Conservation (phyloP, 2,797 vertebrate species). For the Remorina albescens region DNA sequence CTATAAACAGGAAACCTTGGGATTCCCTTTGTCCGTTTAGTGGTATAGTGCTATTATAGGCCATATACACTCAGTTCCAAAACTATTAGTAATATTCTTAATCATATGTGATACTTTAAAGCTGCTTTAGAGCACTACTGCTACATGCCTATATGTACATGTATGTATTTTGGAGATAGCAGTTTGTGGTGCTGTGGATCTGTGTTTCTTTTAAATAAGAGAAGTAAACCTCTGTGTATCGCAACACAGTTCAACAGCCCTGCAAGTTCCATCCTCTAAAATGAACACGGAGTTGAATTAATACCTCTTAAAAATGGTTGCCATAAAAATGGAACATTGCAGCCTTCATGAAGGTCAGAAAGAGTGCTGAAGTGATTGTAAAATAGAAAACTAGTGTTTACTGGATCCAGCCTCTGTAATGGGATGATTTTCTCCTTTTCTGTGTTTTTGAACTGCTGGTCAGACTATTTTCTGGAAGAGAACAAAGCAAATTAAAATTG, state of each 20-base stretch:
- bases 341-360: background rate
- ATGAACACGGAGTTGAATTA: background rate
- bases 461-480: background rate
- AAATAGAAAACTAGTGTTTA: background rate
- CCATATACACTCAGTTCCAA: background rate
- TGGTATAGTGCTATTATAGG: background rate
- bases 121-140: no score
- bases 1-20: background rate
- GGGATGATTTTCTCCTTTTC: background rate
- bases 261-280: background rate
- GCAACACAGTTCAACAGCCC: background rate
- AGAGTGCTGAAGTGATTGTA: background rate
- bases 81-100: background rate
- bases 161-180: background rate
- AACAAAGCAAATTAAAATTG: background rate
- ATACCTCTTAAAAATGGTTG: background rate
- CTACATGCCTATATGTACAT: no score
- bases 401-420: background rate
- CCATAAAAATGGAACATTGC: background rate
- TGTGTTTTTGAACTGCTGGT: background rate
- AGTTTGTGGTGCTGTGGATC: background rate
- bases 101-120: background rate
- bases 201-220: background rate
- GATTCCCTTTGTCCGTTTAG: background rate
- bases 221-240: background rate